A percentile compares a stretch with the other conserved stretches of the same genome.
These are phyloP conservation scores for Tipula helvola DNA, from an alignment of 2,888 invertebrate genomes.

Conservation along the genomic window DNA sequence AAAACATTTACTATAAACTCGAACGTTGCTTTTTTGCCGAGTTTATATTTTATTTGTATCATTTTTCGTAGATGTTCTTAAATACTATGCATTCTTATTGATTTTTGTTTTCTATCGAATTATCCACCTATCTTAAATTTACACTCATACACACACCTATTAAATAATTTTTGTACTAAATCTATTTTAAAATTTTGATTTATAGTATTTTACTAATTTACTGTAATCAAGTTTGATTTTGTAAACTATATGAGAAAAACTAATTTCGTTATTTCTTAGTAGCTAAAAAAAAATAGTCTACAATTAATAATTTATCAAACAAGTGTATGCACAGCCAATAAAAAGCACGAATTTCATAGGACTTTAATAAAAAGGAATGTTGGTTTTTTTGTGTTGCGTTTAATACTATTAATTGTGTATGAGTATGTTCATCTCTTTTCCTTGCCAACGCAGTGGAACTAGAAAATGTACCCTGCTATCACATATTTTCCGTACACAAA, in stretches of 20 bases:
- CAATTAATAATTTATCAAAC: background rate
- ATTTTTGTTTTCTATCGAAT: background rate
- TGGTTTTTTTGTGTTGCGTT: background rate
- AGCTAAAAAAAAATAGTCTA: background rate
- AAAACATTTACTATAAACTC: background rate
- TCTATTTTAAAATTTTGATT: background rate
- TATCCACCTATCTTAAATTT: background rate
- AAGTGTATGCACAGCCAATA: background rate
- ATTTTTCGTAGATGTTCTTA: background rate
- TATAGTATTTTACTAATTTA: background rate
- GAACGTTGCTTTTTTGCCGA: background rate
- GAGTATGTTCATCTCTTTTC: background rate
- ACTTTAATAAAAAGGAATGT: background rate
- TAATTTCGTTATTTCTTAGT: background rate
- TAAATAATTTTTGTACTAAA: background rate
- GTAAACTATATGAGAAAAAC: background rate
- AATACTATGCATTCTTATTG: background rate
- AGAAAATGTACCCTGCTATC: background rate
- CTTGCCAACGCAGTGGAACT: background rate
- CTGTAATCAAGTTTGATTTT: background rate
- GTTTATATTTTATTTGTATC: background rate
- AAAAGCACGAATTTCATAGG: background rate
- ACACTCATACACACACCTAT: background rate
- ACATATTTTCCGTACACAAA: background rate
- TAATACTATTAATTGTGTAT: background rate